Conservation (phyloP, 2,113 vertebrate genomes). For the Pseudopodoces humilis region DNA sequence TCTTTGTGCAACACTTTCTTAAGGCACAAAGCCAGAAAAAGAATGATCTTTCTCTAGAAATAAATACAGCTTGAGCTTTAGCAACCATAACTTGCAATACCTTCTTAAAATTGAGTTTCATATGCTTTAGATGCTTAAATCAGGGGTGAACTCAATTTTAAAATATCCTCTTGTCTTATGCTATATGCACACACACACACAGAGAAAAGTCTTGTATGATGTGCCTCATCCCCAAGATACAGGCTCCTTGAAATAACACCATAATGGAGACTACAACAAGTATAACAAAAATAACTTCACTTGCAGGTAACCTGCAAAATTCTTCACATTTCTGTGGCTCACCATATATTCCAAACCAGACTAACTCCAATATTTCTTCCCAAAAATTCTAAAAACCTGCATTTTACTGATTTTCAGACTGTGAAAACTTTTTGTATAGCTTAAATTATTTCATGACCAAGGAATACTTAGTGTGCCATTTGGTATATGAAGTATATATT, state of each 20-base stretch:
- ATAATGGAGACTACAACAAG: background rate
- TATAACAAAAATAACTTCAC: background rate
- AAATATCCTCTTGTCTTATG: background rate
- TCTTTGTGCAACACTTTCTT: background rate
- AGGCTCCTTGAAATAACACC: background rate
- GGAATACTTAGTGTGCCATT: background rate
- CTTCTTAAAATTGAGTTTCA: background rate
- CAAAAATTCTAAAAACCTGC: background rate
- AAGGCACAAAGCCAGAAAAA: background rate
- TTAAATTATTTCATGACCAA: background rate
- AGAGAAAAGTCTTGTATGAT: background rate
- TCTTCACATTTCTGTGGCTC: background rate
- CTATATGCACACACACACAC: background rate
- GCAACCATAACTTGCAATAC: background rate
- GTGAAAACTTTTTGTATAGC: background rate
- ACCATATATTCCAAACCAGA: background rate
- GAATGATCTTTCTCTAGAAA: background rate
- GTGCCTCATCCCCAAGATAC: background rate
- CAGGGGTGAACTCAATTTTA: background rate
- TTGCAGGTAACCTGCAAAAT: background rate
- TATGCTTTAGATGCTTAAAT: background rate
- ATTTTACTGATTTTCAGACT: background rate
- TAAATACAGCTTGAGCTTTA: background rate
- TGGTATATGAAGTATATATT: background rate
- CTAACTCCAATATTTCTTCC: background rate